Percentiles rank a stretch among this genome's conserved stretches.
These are phyloP conservation scores for Spisula solida DNA, from an alignment of 2,888 invertebrate genomes.

Conservation along the genomic window DNA sequence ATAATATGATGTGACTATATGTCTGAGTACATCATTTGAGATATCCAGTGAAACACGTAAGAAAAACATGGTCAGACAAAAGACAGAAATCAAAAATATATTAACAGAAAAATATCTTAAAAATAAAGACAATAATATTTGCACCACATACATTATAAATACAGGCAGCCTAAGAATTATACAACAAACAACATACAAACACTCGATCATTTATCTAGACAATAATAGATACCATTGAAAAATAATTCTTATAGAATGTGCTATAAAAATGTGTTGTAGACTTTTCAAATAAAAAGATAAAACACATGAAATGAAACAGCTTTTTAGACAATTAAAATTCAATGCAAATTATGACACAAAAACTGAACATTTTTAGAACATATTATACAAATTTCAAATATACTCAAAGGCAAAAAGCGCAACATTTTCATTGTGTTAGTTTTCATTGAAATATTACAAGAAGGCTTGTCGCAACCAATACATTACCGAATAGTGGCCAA, in stretches of 20 bases:
- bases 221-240: conserved; percentile 3
- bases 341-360: background rate
- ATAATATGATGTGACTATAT: too few relatives aligned
- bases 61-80: too few relatives aligned
- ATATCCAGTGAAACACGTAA: too few relatives aligned
- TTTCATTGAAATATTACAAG: too few relatives aligned
- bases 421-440: too few relatives aligned
- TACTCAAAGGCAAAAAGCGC: too few relatives aligned
- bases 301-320: background rate
- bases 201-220: background rate
- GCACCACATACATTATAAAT: conserved; percentile 1
- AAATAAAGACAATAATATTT: too few relatives aligned
- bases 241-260: background rate
- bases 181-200: background rate
- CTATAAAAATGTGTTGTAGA: background rate
- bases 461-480: too few relatives aligned
- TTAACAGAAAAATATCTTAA: too few relatives aligned
- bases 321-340: background rate
- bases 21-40: too few relatives aligned
- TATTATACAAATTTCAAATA: background rate
- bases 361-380: background rate
- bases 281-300: background rate
- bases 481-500: too few relatives aligned
- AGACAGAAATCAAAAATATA: too few relatives aligned
- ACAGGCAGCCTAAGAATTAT: background rate